Conservation (phyloP, 2,797 vertebrate species). For the Echiichthys vipera region DNA sequence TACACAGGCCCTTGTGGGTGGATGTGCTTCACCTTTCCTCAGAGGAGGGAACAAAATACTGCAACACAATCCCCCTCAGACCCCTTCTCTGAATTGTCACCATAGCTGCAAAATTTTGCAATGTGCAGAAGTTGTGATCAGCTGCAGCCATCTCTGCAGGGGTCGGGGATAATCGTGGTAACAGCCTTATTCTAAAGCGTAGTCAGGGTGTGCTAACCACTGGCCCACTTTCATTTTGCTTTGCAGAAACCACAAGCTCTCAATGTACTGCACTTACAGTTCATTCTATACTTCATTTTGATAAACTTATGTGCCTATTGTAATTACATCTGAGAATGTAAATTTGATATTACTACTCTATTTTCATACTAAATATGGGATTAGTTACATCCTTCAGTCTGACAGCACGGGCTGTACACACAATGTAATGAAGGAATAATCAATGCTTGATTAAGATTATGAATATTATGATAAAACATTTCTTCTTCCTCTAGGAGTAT, state of each 20-base stretch:
- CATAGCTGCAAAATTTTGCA: constrained; percentile 10
- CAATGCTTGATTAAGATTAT: neutral
- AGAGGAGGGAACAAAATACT: neutral
- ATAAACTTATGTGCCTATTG: neutral
- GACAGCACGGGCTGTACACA: neutral
- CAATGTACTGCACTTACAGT: neutral
- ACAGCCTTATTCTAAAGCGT: constrained; percentile 16
- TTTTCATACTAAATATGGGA: neutral
- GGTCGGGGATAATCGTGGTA: constrained; percentile 28
- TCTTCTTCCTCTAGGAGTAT: constrained; percentile 74
- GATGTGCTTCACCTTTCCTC: neutral
- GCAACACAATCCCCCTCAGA: neutral
- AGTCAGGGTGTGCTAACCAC: constrained; percentile 2
- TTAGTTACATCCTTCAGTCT: neutral
- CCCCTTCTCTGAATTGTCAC: neutral
- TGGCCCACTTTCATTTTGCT: constrained; percentile 14
- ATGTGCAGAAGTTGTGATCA: neutral
- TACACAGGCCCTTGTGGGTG: neutral
- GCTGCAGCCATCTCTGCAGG: constrained; percentile 28
- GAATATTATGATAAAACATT: neutral
- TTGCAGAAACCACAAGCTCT: constrained; percentile 29
- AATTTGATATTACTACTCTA: too few relatives aligned
- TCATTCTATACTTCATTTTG: neutral
- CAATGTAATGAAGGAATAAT: neutral
- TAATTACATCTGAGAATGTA: too few relatives aligned